A percentile compares a stretch with the other conserved stretches of the same genome.
These are phyloP conservation scores for Hirtodrosophila trivittata DNA, from an alignment of 2,888 invertebrate genomes.

Conservation along the genomic window DNA sequence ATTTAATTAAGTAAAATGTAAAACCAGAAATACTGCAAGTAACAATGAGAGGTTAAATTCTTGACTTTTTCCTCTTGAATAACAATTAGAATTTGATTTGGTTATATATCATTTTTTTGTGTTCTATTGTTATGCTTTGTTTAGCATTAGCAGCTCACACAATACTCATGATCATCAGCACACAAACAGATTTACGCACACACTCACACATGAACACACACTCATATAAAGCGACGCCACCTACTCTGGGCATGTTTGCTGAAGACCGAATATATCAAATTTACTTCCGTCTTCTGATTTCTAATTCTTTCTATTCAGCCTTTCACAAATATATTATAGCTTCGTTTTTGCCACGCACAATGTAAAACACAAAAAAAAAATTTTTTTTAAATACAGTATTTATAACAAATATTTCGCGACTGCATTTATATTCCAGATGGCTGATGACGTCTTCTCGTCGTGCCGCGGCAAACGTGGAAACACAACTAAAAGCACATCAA, in stretches of 20 bases:
- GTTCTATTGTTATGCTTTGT: constrained; percentile 42
- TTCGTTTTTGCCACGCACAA: constrained; percentile 13
- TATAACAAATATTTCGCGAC: constrained; percentile 16
- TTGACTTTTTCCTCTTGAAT: constrained; percentile 18
- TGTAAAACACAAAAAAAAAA: constrained; percentile 18
- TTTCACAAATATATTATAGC: constrained; percentile 15
- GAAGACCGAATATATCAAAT: constrained; percentile 40
- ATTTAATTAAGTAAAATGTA: constrained; percentile 1
- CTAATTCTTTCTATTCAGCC: constrained; percentile 18
- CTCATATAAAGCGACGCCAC: constrained; percentile 33
- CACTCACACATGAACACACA: constrained; percentile 7
- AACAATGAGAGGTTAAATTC: constrained; percentile 19
- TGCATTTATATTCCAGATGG: constrained; percentile 28
- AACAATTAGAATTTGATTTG: constrained; percentile 23
- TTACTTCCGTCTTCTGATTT: constrained; percentile 27
- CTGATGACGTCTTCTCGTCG: constrained; percentile 48
- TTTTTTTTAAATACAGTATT: constrained; percentile 11
- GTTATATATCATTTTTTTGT: constrained; percentile 4
- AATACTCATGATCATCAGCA: constrained; percentile 36
- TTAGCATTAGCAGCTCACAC: constrained; percentile 34
- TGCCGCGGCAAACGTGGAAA: constrained; percentile 57
- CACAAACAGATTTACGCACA: constrained; percentile 8
- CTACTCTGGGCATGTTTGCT: constrained; percentile 69
- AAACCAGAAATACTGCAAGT: constrained; percentile 7
- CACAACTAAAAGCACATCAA: constrained; percentile 58